Evolutionary conservation across 2,113 vertebrate species (phyloP).

Genomic region (Odobenus rosmarus): DNA sequence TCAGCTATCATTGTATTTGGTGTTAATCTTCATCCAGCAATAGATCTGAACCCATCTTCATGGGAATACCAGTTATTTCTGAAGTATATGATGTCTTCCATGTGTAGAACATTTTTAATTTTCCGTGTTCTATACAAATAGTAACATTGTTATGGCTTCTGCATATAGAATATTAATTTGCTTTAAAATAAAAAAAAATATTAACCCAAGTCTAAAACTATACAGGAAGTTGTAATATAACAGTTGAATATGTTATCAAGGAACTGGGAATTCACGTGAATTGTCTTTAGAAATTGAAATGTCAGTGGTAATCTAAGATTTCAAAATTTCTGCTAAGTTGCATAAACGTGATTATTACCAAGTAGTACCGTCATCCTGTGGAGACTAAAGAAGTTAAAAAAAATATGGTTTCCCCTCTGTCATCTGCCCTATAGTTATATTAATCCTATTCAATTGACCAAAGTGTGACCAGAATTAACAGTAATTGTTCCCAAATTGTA

Average conservation of each 20-base stretch:
- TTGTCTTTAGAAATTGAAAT: neutral
- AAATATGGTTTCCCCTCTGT: neutral
- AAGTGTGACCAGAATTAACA: neutral
- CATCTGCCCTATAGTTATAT: neutral
- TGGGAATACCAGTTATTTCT: neutral
- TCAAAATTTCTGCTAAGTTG: slow-evolving; percentile 7
- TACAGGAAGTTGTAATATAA: neutral
- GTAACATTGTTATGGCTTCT: neutral
- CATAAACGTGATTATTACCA: neutral
- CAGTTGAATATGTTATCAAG: neutral
- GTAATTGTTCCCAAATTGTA: neutral
- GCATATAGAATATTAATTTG: neutral
- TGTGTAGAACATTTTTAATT: neutral
- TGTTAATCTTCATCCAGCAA: neutral
- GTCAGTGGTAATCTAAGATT: neutral
- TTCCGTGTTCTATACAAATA: neutral
- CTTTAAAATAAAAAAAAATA: slow-evolving; percentile 34
- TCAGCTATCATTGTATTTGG: neutral
- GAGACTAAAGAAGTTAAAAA: neutral
- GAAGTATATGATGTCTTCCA: neutral
- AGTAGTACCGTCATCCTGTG: neutral
- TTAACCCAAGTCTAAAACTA: slow-evolving; percentile 21
- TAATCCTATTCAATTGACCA: neutral
- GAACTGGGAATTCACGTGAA: neutral
- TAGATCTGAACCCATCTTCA: neutral